Evolutionary conservation across 2,113 vertebrate genomes (phyloP), one percentile per base, ranked within the genome.

Genomic region (Eleginops maclovinus): DNA sequence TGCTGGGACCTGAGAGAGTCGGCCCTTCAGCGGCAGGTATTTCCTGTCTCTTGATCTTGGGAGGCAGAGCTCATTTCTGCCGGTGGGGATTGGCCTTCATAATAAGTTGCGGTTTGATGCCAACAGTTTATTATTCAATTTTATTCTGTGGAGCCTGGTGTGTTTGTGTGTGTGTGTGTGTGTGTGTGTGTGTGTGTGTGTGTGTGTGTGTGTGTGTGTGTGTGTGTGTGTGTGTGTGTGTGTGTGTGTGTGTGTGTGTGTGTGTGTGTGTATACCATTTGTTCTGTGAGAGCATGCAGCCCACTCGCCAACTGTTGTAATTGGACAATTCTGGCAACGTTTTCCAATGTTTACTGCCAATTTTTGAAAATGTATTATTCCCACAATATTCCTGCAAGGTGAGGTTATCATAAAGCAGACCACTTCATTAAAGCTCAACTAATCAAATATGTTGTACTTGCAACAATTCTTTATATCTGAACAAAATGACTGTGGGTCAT

Each of bases 21-120:
- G 72, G 82, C 75, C 68, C 70, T 76, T 81, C 80, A 85, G 85
- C 72, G 55, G 84, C 92, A 90, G 91, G 88, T 94, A 94, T 92
- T 93, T 94, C 92, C 93, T 93, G 94, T 56, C 88, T 91, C 92
- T 95, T 94, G 93, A 94, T 93, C 87, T 94, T 31, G 64, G 74
- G 77, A 82, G 85, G 89, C 84, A 67, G 67, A 82, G 85, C 88
- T 88, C 75, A 21, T 91, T 93, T 91, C 40, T 84, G 93, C 88
- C 63, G 70, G 82, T 69, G 90, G 92, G 92, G 90, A 85, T 93
- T 88, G 46, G 73, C 72, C 71, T 83, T 89, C 64, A 87, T 86
- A 92, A 92, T 89, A 91, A 92, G 83, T 84, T 80, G 85, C 6
- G 75, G 88, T 90, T 92, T 88, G 79, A 92, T 94, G 92, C 90